Conservation (phyloP, 2,888 invertebrate genomes). For the Phaedon cochleariae region DNA sequence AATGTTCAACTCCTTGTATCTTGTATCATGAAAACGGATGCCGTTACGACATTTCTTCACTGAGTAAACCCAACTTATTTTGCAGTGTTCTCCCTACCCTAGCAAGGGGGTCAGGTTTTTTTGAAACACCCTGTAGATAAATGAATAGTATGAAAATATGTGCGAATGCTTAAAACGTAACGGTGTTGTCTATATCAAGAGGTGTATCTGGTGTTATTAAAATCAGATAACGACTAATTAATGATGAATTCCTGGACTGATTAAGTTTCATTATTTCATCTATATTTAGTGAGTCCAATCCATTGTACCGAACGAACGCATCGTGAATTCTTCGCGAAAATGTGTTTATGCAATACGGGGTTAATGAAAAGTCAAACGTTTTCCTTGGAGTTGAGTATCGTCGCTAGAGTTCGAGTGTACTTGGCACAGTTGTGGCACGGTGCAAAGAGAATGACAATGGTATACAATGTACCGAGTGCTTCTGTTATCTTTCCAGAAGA, state of each 20-base stretch:
- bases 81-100: no score
- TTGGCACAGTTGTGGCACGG: conserved; percentile 51
- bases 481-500: conserved; percentile 50
- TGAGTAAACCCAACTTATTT: no score
- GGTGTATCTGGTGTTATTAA: no score
- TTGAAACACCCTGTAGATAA: no score
- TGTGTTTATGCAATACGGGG: conserved; percentile 30
- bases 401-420: conserved; percentile 41
- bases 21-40: no score
- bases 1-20: no score
- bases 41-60: no score
- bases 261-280: neutral
- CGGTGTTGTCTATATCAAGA: no score
- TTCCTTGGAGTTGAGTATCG: conserved; percentile 26
- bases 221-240: neutral
- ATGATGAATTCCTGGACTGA: neutral
- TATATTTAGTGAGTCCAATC: neutral
- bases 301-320: neutral
- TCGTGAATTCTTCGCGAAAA: conserved; percentile 5
- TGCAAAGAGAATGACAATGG: conserved; percentile 50
- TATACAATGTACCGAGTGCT: conserved; percentile 51
- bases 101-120: no score
- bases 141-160: no score
- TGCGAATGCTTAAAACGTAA: no score
- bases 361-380: conserved; percentile 27